Evolutionary conservation across 2,113 vertebrate genomes (phyloP), one percentile per base, ranked within the genome.

Genomic region (Pelmatolapia mariae): DNA sequence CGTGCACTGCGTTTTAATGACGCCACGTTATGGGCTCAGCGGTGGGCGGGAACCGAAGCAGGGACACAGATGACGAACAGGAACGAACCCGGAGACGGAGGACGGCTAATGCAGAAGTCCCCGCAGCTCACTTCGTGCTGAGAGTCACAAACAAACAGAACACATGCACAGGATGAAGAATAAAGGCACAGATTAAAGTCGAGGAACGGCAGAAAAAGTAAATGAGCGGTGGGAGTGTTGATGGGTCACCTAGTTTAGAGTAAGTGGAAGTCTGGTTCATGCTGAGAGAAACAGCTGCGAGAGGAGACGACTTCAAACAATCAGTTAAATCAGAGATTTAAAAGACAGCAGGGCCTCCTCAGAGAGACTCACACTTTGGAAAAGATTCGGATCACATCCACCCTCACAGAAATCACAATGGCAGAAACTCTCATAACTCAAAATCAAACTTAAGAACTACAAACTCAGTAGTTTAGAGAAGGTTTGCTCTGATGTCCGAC

Each of bases 1-100:
- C 61, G 13, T n/a, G 73, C 36, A 54, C 79, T 33, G 68, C 10
- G 15, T 80, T 61, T 83, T 80, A 86, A 86, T 47, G 80, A 63
- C 10, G 26, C 29, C 4, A 3, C 1, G 6, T 36, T 57, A 33
- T 0, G 52, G 71, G 63, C 33, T 50, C 18, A 0, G 82, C 15
- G 2, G 81, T 53, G 71, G 52, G 81, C 6, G 33, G 47, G 57
- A 5, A 5, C 6, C 3, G 29, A 68, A 78, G 47, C 1, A 33
- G 11, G 87, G 68, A 83, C 59, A 16, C 43, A 19, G 43, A 50
- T 2, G 9, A 10, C 16, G 13, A 53, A 52, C 33, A 12, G 45
- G 45, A 61, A 43, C 6, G 5, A 24, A 81, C 31, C 12, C 2
- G 7, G 18, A 38, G 31, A 38, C 4, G 2, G 80, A 86, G 18